Evolutionary conservation across 1,140 invertebrate genomes (phyloP).

Genomic region (Lordiphosa collinella): DNA sequence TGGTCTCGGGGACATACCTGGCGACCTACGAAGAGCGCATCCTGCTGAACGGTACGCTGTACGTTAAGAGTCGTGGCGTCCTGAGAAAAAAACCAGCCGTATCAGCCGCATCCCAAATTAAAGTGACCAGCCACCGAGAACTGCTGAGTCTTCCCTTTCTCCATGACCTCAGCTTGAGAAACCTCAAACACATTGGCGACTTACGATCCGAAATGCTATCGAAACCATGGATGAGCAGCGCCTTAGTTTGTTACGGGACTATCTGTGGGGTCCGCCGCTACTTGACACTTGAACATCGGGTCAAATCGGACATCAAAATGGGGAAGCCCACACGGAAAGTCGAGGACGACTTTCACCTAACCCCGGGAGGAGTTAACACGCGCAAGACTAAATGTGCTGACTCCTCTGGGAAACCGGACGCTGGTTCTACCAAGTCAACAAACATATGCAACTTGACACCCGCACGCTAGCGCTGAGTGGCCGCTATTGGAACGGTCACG

Average conservation of each 20-base stretch:
- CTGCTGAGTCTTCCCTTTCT: not conserved
- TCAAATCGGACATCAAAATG: not conserved
- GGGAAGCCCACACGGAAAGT: not conserved
- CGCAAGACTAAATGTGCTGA: not conserved
- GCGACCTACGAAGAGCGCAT: slow-evolving; percentile 6
- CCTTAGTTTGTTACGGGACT: not conserved
- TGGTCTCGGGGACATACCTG: slow-evolving; percentile 9
- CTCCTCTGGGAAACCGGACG: not conserved
- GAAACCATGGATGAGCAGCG: not conserved
- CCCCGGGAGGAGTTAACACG: slow-evolving; percentile 2
- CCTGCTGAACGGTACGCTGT: slow-evolving; percentile 4
- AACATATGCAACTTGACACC: not conserved
- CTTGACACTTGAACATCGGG: not conserved
- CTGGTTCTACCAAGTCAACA: not conserved
- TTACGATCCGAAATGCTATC: not conserved
- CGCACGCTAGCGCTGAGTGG: not conserved
- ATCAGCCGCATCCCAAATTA: slow-evolving; percentile 1
- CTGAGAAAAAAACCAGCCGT: not conserved
- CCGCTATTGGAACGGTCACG: not conserved
- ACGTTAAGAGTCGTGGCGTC: slow-evolving; percentile 4
- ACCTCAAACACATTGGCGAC: slow-evolving; percentile 1
- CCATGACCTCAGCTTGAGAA: not conserved
- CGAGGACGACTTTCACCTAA: slow-evolving; percentile 6
- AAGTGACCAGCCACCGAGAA: slow-evolving; percentile 4
- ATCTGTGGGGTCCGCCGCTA: not conserved